Base-by-base conservation (phyloP, 2,113 vertebrate genomes). In the Pterocles orientalis region DNA sequence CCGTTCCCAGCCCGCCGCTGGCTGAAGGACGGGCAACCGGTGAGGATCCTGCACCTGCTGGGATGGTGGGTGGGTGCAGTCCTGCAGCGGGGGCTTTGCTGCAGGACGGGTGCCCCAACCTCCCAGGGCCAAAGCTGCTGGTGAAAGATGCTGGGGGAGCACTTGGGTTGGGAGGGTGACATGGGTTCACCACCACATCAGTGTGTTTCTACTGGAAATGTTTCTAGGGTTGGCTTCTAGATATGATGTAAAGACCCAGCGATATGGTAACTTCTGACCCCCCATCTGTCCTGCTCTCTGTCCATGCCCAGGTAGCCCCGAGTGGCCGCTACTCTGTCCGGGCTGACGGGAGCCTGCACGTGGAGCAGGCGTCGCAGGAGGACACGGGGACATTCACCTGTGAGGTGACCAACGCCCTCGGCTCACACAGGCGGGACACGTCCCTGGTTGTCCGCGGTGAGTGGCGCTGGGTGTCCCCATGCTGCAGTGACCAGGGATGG, bases 261-360 rank as follows among this genome's bases (percentile, higher is more conserved):
- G 10, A 7, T 18, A 4, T 1, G 7, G 7, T 36, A 24, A 25
- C 33, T 47, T 26, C 16, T 66, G 20, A 29, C 4, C 7, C 8
- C 5, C 3, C 3, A 0, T 9, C 26, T 26, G 10, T 34, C 64
- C 29, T 20, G 18, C 43, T 50, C 64, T 86, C 45, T 76, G 3
- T 8, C 64, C 3, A 1, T 48, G 18, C 5, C 34, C 88, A 99
- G 99, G 96, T 99, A 50, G 96, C 94, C 9, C 70, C 95, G 1
- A 95, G 97, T 5, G 56, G 88, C 47, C 98, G 62, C 66, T 97
- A 97, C 41, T 98, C 98, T 4, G 10, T 98, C 41, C 97, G 93
- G 58, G 98, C 98, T 14, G 99, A 99, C 0, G 99, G 99, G 70
- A 99, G 99, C 95, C 97, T 99, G 65, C 97, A 98, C 66, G 64